These are phyloP conservation scores for Drosophila watanabei DNA, from an alignment of 1,140 invertebrate species.

Conservation along the genomic window DNA sequence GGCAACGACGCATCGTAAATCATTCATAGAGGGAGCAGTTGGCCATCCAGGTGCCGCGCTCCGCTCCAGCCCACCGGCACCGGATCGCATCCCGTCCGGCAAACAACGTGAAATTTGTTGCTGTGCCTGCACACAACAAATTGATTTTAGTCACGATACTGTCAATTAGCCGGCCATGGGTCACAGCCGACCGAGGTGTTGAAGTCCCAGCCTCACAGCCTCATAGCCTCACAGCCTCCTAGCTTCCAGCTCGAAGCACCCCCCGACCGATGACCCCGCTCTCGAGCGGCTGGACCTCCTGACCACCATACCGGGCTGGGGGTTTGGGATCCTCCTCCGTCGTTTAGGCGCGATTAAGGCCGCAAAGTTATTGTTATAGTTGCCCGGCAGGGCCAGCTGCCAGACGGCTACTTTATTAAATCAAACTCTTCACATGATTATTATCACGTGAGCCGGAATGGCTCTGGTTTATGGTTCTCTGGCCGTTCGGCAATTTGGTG, in stretches of 20 bases:
- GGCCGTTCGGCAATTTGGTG: slow-evolving; percentile 51
- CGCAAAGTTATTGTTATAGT: slow-evolving; percentile 81
- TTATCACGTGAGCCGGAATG: slow-evolving; percentile 73
- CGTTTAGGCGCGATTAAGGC: slow-evolving; percentile 80
- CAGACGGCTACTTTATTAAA: slow-evolving; percentile 79
- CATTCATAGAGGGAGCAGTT: slow-evolving; percentile 75
- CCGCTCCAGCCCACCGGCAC: slow-evolving; percentile 15
- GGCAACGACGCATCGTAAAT: slow-evolving; percentile 81
- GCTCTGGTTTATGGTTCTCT: slow-evolving; percentile 44
- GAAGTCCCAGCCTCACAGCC: slow-evolving; percentile 64
- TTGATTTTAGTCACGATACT: slow-evolving; percentile 84
- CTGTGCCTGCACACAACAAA: slow-evolving; percentile 79
- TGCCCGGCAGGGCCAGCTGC: slow-evolving; percentile 56
- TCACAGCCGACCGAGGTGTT: slow-evolving; percentile 72
- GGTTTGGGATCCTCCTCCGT: slow-evolving; percentile 39
- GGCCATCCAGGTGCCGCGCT: slow-evolving; percentile 13
- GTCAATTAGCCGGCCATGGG: slow-evolving; percentile 82
- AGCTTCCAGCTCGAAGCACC: neutral
- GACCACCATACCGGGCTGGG: slow-evolving; percentile 11
- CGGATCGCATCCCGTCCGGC: slow-evolving; percentile 24
- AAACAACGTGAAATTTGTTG: slow-evolving; percentile 80
- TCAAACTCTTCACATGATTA: slow-evolving; percentile 84
- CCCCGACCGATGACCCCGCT: slow-evolving; percentile 50
- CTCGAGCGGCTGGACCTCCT: slow-evolving; percentile 29
- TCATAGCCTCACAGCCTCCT: slow-evolving; percentile 6